Evolutionary conservation across 1,140 invertebrate genomes (phyloP).

Genomic region (Mizuhopecten yessoensis): DNA sequence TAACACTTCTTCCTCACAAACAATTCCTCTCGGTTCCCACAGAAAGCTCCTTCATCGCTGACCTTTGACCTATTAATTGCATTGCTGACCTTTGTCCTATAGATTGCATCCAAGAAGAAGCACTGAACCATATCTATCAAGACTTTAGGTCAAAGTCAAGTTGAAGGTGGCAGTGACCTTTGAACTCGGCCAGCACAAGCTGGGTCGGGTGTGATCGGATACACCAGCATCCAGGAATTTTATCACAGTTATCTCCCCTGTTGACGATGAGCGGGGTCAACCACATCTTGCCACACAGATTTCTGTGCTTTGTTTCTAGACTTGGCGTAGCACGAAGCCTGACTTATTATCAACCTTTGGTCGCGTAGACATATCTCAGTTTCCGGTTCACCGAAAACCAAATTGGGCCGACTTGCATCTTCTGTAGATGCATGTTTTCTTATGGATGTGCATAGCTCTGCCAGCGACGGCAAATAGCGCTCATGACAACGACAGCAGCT

Average conservation of each 20-base stretch:
- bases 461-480: constrained; percentile 22
- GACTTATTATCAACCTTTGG: background rate
- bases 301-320: background rate
- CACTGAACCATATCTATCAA: background rate
- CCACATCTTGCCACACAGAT: background rate
- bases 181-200: background rate
- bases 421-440: background rate
- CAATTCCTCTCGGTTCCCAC: no score
- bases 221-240: background rate
- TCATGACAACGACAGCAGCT: constrained; percentile 30
- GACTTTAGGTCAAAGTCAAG: background rate
- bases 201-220: background rate
- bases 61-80: background rate
- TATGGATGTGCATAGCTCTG: background rate
- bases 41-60: background rate
- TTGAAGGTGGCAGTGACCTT: background rate
- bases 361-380: background rate
- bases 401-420: background rate
- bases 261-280: background rate
- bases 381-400: background rate
- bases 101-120: background rate
- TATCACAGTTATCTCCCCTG: background rate
- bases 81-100: no score
- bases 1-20: background rate
- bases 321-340: no score